Base-by-base conservation (phyloP, 2,113 vertebrate species). In the Osmerus mordax region DNA sequence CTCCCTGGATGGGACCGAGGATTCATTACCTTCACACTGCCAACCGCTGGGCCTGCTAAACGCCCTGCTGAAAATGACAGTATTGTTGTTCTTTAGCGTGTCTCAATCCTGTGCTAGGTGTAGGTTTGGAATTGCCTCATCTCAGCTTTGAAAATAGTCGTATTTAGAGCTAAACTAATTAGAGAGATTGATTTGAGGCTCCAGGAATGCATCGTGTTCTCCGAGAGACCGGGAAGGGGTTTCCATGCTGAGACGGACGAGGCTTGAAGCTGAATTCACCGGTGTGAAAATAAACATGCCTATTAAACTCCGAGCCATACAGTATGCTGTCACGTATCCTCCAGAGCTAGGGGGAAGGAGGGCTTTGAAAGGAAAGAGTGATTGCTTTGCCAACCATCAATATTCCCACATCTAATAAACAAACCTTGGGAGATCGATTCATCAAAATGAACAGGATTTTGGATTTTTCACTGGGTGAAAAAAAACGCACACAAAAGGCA, bases 401-500 rank as follows among this genome's bases (percentile, higher is more conserved):
- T 65, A 65, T 65, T 55, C 62, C 29, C 15, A 21, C 52, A 58
- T 65, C 52, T 41, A 65, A 74, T 74, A 61, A 74, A 67, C 64
- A 67, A 74, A 28, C 55, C 21, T 67, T 36, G 59, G 41, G 19
- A 74, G 71, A 72, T 72, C 53, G 19, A 65, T 72, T 72, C 54
- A 65, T 72, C 71, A 72, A 65, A 56, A 25, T 65, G 62, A 58
- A 65, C 55, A 65, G 41, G 41, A 12, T 47, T 47, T 47, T 47
- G 2, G 41, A 47, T 47, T 47, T 47, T 47, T 47, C 41, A 47
- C 41, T 11, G 41, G 25, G 41, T 36, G 6, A n/a, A 72, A 56
- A 36, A 28, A 19, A 8, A 16, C n/a, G 62, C 13, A 41, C n/a
- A 7, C 2, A 63, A 60, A 53, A 70, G 55, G 16, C 61, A 51